Conservation (phyloP, 2,797 vertebrate genomes). For the Bryconaethiops microstoma region DNA sequence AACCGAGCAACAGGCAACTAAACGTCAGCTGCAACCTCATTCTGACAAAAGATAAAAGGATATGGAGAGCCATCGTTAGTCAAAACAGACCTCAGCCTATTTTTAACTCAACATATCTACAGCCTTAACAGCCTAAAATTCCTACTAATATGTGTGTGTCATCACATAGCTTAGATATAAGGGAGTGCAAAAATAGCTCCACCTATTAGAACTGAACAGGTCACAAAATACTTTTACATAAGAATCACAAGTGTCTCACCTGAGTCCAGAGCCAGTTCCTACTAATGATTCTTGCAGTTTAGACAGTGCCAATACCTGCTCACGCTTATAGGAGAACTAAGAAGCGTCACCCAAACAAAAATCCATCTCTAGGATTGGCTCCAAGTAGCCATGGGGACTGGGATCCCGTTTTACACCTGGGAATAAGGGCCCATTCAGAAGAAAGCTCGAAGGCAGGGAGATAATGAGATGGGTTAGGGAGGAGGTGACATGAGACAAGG, state of each 20-base stretch:
- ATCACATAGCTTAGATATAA: neutral
- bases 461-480: conserved; percentile 50
- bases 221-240: neutral
- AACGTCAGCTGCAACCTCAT: neutral
- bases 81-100: neutral
- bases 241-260: conserved; percentile 59
- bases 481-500: conserved; percentile 45
- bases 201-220: neutral
- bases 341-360: conserved; percentile 53
- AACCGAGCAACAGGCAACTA: neutral
- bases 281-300: conserved; percentile 22
- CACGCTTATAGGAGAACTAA: conserved; percentile 39
- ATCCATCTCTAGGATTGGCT: conserved; percentile 40
- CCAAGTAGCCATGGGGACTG: conserved; percentile 63
- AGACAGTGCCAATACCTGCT: conserved; percentile 36
- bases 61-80: neutral
- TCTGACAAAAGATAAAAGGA: neutral
- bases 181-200: neutral
- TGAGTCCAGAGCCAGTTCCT: conserved; percentile 44
- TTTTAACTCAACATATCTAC: neutral
- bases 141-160: neutral
- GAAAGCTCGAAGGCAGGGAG: conserved; percentile 54
- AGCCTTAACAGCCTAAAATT: neutral
- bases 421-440: conserved; percentile 53
- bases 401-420: conserved; percentile 44